A percentile compares a stretch with the other conserved stretches of the same genome.
Evolutionary conservation across 1,140 invertebrate species (phyloP).

Genomic region (Kradibia gibbosae): DNA sequence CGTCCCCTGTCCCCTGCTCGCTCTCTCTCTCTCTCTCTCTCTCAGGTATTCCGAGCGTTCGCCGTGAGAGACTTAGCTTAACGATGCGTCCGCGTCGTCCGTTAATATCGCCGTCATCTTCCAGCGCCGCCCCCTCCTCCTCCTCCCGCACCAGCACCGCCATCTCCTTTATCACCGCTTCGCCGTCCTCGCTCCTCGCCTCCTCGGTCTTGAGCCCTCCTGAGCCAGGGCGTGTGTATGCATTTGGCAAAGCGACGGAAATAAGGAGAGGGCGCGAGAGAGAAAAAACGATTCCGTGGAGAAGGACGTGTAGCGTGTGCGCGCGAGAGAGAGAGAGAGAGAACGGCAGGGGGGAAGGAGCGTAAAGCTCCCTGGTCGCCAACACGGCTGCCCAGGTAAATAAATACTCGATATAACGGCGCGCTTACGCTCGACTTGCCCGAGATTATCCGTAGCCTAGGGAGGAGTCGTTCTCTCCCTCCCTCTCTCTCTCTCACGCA

Average conservation of each 20-base stretch:
- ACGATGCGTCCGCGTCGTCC: slow-evolving; percentile 26
- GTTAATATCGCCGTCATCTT: slow-evolving; percentile 36
- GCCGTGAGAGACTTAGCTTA: slow-evolving; percentile 15
- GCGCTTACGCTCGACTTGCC: slow-evolving; percentile 43
- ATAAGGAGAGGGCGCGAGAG: not conserved
- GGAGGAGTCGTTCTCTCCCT: slow-evolving; percentile 1
- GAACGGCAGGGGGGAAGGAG: not conserved
- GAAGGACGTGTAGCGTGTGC: not conserved
- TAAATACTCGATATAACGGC: slow-evolving; percentile 48
- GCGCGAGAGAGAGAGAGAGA: not conserved
- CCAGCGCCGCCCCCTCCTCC: not conserved
- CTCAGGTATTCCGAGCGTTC: not conserved
- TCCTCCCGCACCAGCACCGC: not conserved
- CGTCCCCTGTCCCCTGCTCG: not conserved
- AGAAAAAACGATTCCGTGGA: not conserved
- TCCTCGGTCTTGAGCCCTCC: too few relatives aligned
- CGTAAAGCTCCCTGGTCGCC: not conserved
- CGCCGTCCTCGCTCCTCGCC: not conserved
- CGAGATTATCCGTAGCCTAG: slow-evolving; percentile 38
- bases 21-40: not conserved
- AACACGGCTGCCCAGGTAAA: slow-evolving; percentile 47
- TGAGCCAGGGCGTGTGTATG: not conserved
- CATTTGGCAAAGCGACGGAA: not conserved
- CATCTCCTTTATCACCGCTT: not conserved
- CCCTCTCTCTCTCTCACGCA: not conserved